These are phyloP conservation scores for Ostrea edulis DNA, from an alignment of 1,140 invertebrate species.

Conservation along the genomic window DNA sequence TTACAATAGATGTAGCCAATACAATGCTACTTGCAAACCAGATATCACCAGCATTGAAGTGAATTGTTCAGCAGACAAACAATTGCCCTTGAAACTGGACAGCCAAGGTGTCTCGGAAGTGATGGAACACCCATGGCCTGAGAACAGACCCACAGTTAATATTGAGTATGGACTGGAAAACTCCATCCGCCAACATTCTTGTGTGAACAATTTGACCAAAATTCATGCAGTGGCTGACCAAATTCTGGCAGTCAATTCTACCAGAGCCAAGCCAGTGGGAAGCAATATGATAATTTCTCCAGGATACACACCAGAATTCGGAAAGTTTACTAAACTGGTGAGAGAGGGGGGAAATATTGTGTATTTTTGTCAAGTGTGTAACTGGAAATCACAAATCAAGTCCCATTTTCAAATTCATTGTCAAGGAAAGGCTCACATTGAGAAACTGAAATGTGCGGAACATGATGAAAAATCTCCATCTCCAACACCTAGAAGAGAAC, in stretches of 20 bases:
- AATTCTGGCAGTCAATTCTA: conserved; percentile 52
- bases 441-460: conserved; percentile 59
- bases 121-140: neutral
- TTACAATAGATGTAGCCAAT: neutral
- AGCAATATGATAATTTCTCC: conserved; percentile 44
- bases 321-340: conserved; percentile 72
- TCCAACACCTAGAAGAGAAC: neutral
- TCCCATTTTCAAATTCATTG: conserved; percentile 70
- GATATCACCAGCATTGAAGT: conserved; percentile 35
- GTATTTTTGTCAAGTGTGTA: conserved; percentile 74
- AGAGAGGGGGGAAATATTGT: conserved; percentile 74
- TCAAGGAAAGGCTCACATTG: conserved; percentile 62
- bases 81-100: neutral
- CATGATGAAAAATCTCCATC: conserved; percentile 36
- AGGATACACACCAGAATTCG: conserved; percentile 71
- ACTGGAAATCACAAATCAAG: conserved; percentile 72
- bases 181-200: neutral
- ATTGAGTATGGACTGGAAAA: conserved; percentile 47
- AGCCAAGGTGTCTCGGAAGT: neutral
- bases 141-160: conserved; percentile 38
- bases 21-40: neutral
- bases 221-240: conserved; percentile 66
- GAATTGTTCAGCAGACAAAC: conserved; percentile 15
- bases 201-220: conserved; percentile 33
- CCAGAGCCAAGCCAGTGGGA: neutral